A percentile compares a stretch with the other conserved stretches of the same genome.
Evolutionary conservation across 2,797 vertebrate genomes (phyloP).

Genomic region (Pagetopsis macropterus): DNA sequence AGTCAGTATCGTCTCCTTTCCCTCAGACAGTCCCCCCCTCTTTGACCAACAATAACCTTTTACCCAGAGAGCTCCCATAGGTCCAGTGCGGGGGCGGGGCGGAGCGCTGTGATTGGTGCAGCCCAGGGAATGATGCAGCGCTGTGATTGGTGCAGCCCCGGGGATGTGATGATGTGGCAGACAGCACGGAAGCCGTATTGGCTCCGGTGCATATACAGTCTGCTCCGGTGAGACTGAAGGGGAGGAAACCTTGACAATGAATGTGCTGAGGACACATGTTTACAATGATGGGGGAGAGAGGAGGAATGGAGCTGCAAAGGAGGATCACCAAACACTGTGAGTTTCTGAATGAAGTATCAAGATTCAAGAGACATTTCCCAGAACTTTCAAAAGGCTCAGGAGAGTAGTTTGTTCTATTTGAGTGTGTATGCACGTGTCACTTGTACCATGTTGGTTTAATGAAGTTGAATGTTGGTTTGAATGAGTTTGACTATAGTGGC

Average conservation of each 20-base stretch:
- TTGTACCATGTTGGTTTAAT: slow-evolving; percentile 1
- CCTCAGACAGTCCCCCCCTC: slow-evolving; percentile 19
- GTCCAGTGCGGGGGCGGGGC: slow-evolving; percentile 45
- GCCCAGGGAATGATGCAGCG: neutral
- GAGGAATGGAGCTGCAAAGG: slow-evolving; percentile 63
- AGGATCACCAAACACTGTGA: slow-evolving; percentile 49
- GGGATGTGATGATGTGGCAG: slow-evolving; percentile 56
- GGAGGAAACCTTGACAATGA: slow-evolving; percentile 78
- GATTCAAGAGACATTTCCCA: slow-evolving; percentile 1
- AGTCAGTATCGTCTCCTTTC: slow-evolving; percentile 1
- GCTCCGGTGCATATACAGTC: slow-evolving; percentile 38
- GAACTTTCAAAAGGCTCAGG: neutral
- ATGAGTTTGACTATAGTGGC: slow-evolving; percentile 13
- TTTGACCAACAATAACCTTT: slow-evolving; percentile 76
- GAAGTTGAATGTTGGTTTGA: slow-evolving; percentile 28
- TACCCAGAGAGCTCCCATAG: slow-evolving; percentile 76
- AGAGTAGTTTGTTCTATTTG: neutral
- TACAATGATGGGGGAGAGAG: slow-evolving; percentile 65
- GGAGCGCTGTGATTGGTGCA: slow-evolving; percentile 67
- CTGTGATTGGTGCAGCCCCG: slow-evolving; percentile 7
- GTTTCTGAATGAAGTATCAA: slow-evolving; percentile 41
- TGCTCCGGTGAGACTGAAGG: slow-evolving; percentile 44
- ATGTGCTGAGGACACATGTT: slow-evolving; percentile 75
- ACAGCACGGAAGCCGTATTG: slow-evolving; percentile 60
- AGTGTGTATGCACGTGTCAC: neutral